Conservation (phyloP, 2,797 vertebrate species). For the Pangasius djambal region DNA sequence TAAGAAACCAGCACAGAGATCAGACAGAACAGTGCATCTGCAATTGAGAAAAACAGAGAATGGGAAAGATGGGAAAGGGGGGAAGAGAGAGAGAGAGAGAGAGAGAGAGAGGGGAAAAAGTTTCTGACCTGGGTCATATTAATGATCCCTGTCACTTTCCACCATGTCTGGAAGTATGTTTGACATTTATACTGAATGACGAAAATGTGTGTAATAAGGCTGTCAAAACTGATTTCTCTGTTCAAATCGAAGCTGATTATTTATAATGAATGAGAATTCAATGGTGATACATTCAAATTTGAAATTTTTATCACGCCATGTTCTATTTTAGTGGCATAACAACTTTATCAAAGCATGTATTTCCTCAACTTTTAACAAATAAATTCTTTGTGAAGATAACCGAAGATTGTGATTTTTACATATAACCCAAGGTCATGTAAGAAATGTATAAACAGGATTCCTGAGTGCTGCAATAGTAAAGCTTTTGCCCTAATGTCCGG, state of each 20-base stretch:
- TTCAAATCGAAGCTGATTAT: not conserved
- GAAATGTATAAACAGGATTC: not conserved
- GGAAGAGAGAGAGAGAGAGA: not conserved
- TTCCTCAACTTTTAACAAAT: not conserved
- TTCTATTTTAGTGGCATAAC: not conserved
- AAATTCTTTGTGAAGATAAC: not conserved
- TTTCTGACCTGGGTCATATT: not conserved
- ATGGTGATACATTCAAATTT: not conserved
- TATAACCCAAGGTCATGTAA: not conserved
- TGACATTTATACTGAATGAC: not conserved
- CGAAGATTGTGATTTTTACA: not conserved
- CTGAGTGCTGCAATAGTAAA: not conserved
- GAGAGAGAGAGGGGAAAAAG: not conserved
- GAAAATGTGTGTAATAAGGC: not conserved
- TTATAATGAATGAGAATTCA: not conserved
- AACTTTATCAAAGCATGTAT: not conserved
- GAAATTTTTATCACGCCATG: not conserved
- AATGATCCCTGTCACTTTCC: not conserved
- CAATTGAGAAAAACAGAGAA: not conserved
- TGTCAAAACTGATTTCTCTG: constrained; percentile 14
- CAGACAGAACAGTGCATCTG: not conserved
- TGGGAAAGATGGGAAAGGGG: not conserved
- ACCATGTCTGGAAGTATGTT: not conserved
- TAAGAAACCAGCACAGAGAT: not conserved
- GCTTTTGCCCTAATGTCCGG: not conserved